Conservation (phyloP, 2,888 invertebrate genomes). For the Parnassius mnemosyne region DNA sequence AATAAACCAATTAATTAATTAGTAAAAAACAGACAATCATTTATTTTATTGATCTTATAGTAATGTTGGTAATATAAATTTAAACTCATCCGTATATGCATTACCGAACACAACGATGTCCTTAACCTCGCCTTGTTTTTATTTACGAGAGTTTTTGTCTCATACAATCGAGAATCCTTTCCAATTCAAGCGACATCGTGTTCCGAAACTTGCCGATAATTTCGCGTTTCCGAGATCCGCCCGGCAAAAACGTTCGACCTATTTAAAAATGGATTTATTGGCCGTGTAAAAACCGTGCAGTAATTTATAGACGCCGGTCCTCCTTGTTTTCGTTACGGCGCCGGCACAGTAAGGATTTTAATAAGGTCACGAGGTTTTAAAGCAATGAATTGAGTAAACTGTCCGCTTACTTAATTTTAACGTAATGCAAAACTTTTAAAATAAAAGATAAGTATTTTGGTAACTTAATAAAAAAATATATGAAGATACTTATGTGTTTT, state of each 20-base stretch:
- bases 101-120: too few relatives aligned
- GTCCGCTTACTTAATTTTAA: neutral
- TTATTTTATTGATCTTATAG: too few relatives aligned
- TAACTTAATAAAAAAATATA: too few relatives aligned
- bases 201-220: slow-evolving; percentile 20
- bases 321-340: slow-evolving; percentile 40
- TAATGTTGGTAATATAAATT: too few relatives aligned
- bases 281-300: slow-evolving; percentile 43
- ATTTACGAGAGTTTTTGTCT: slow-evolving; percentile 3
- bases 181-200: slow-evolving; percentile 28
- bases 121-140: too few relatives aligned
- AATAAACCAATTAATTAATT: too few relatives aligned
- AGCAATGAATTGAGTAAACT: slow-evolving; percentile 28
- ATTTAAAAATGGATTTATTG: slow-evolving; percentile 50
- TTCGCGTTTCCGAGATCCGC: slow-evolving; percentile 17
- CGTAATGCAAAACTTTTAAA: too few relatives aligned
- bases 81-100: too few relatives aligned
- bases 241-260: slow-evolving; percentile 37
- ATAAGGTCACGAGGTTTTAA: slow-evolving; percentile 42
- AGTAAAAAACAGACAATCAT: too few relatives aligned
- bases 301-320: slow-evolving; percentile 44
- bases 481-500: too few relatives aligned
- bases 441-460: too few relatives aligned
- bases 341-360: slow-evolving; percentile 36
- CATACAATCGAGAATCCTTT: slow-evolving; percentile 1